phyloP scores from a whole-genome alignment of 2,113 vertebrate genomes.

The Nothobranchius kuhntae region DNA sequence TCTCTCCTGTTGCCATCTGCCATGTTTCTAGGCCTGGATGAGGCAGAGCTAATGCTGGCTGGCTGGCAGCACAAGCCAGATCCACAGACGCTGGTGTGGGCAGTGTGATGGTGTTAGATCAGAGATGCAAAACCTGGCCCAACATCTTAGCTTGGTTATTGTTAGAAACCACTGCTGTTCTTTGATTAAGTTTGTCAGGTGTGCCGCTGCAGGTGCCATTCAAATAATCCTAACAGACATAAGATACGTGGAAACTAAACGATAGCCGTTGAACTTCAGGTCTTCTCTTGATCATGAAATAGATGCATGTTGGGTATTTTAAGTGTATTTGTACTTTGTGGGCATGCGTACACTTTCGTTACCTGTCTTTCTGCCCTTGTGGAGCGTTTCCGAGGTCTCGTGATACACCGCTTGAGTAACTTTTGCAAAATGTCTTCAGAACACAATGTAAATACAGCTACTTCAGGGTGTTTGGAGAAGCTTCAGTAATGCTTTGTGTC shows the following conservation, averaged over 20 bases:
- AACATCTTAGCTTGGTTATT: slow-evolving; percentile 55
- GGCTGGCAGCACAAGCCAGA: slow-evolving; percentile 54
- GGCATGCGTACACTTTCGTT: no score
- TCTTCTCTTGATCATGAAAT: not conserved
- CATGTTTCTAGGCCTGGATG: slow-evolving; percentile 68
- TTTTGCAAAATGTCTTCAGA: no score
- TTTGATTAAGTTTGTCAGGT: slow-evolving; percentile 20
- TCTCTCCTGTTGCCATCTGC: slow-evolving; percentile 67
- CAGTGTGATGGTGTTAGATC: slow-evolving; percentile 29
- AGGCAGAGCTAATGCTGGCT: slow-evolving; percentile 63
- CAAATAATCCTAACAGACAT: not conserved
- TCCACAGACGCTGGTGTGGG: slow-evolving; percentile 41
- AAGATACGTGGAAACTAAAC: not conserved
- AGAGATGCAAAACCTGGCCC: slow-evolving; percentile 30
- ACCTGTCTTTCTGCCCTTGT: no score
- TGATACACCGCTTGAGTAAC: no score
- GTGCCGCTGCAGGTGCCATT: not conserved
- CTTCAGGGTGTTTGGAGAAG: no score
- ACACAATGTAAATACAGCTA: no score
- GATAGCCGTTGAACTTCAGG: not conserved
- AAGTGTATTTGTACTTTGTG: not conserved
- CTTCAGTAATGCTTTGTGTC: no score
- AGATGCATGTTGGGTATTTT: not conserved
- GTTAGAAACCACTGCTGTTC: slow-evolving; percentile 42
- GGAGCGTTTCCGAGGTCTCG: no score